Evolutionary conservation across 1,140 invertebrate genomes (phyloP), one percentile per base, ranked within the genome.

Genomic region (Aradophagus sp.): DNA sequence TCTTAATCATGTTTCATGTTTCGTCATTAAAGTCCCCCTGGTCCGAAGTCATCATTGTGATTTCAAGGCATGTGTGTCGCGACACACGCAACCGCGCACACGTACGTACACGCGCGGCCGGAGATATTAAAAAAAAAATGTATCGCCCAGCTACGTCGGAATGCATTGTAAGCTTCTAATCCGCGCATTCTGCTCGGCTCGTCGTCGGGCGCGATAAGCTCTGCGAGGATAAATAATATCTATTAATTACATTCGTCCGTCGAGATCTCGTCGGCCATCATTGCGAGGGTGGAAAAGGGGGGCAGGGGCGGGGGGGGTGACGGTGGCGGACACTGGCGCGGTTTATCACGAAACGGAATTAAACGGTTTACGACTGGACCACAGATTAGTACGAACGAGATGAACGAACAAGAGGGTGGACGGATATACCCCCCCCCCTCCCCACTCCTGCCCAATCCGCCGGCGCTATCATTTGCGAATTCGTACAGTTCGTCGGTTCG

Each of bases 301-400:
- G 20, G 8, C 20, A 8, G 20, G 20, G 20, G 56, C 34, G 63
- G 52, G 52, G 10, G 8, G 13, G 5, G 8, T 8, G 52, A 71
- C 42, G 63, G 77, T 73, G 77, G 79, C 80, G 80, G 77, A 79
- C 77, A 73, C 66, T 69, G 68, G 65, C 75, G 73, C 81, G 78
- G 81, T 85, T 85, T 84, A 85, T 85, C 81, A 80, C 81, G 77
- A 83, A 83, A 82, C 82, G 82, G 82, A 84, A 85, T 84, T 83
- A 84, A 84, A 85, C 82, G 80, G 79, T 84, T 85, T 84, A 85
- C 81, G 83, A 85, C 80, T 84, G 80, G 77, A 83, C 83, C 80
- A 81, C 81, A 84, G 83, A 85, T 85, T 84, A 85, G 82, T 85
- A 78, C 77, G 75, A 76, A 78, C 75, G 79, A 78, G 79, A 83